Conservation (phyloP, 2,113 vertebrate species). For the Dissostichus mawsoni region DNA sequence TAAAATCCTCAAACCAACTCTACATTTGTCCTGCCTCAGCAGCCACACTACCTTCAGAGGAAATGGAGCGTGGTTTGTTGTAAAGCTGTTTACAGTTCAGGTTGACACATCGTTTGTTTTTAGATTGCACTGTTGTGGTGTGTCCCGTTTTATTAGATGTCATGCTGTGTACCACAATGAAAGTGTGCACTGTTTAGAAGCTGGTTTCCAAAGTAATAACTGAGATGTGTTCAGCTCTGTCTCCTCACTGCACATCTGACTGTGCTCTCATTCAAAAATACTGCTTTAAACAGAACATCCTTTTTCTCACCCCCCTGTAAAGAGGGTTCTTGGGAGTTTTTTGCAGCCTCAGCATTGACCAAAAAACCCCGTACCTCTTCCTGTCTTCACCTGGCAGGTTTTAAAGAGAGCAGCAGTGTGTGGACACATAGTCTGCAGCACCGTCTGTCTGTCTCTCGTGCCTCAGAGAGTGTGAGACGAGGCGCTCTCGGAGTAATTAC, state of each 20-base stretch:
- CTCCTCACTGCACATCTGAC: background rate
- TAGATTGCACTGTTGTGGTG: background rate
- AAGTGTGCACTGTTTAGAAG: background rate
- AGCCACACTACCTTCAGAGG: background rate
- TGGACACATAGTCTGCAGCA: background rate
- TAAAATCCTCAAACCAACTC: background rate
- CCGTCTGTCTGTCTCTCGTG: conserved; percentile 14
- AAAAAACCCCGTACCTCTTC: background rate
- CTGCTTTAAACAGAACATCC: background rate
- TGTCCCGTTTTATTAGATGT: background rate
- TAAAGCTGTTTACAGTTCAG: too few species aligned
- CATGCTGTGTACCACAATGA: background rate
- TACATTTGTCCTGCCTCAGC: background rate
- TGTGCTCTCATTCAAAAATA: background rate
- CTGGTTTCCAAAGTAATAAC: conserved; percentile 5
- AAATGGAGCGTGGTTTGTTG: background rate
- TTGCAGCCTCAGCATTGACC: conserved; percentile 16
- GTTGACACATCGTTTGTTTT: background rate
- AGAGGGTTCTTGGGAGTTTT: background rate
- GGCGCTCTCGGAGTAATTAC: conserved; percentile 61
- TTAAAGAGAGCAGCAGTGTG: background rate
- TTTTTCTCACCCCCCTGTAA: background rate
- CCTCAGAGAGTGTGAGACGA: conserved; percentile 40
- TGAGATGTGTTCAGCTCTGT: background rate
- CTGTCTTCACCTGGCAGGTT: conserved; percentile 22